phyloP scores from a whole-genome alignment of 2,113 vertebrate species.

The Gasterosteus aculeatus region DNA sequence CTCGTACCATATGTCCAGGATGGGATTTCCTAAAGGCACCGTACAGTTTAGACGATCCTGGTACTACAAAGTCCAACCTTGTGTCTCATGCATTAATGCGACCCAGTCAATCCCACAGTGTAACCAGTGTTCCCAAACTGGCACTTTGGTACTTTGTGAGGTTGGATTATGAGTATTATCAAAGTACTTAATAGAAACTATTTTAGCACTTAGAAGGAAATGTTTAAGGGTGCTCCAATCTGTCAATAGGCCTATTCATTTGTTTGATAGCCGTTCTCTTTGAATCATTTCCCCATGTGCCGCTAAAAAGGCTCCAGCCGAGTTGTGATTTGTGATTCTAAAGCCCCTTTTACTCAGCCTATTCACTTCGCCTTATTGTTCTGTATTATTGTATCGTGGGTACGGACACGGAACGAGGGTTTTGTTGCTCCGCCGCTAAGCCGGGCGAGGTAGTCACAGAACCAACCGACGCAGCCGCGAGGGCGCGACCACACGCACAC shows the following conservation, averaged over 20 bases:
- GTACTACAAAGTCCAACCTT: constrained; percentile 33
- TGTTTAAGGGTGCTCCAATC: constrained; percentile 2
- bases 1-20: constrained; percentile 30
- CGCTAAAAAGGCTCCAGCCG: not conserved
- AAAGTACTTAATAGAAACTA: constrained; percentile 63
- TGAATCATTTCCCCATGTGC: not conserved
- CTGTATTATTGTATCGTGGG: not conserved
- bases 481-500: too few species aligned
- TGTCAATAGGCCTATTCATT: not conserved
- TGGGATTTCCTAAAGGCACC: constrained; percentile 72
- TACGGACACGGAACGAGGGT: too few species aligned
- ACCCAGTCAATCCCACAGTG: constrained; percentile 39
- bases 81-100: constrained; percentile 44
- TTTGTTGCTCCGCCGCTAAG: too few species aligned
- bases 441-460: too few species aligned
- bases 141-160: constrained; percentile 57
- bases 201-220: constrained; percentile 67
- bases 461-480: too few species aligned
- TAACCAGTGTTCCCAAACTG: constrained; percentile 51
- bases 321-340: not conserved
- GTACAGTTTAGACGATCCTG: constrained; percentile 31
- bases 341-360: not conserved
- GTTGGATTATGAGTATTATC: constrained; percentile 43
- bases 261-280: not conserved
- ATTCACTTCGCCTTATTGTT: not conserved